Evolutionary conservation across 2,113 vertebrate genomes (phyloP), one percentile per base, ranked within the genome.

Genomic region (Sceloporus tristichus): DNA sequence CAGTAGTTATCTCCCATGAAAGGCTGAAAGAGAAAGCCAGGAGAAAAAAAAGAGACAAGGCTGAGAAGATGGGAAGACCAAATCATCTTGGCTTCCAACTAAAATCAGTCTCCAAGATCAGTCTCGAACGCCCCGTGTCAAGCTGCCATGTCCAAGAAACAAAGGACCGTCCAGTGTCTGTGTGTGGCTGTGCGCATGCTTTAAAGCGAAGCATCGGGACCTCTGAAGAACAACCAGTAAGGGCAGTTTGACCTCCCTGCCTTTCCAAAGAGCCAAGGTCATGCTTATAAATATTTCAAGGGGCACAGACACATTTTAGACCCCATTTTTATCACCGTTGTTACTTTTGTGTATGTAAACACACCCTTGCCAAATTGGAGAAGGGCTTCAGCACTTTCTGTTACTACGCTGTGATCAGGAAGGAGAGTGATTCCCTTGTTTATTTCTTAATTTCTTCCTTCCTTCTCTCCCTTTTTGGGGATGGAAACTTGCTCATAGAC

Each of bases 1-100:
- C 99, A 99, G 96, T 99, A 99, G 96, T 98, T 99, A 96, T 99
- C 99, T 94, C 98, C 98, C 96, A 98, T 98, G 95, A 99, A 99
- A 87, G 98, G 98, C 98, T 99, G 79, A 1, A 88, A 90, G 54
- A 87, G 82, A 21, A 79, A 53, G 14, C 3, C 8, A 11, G 2
- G 10, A 1, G 9, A 18, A 34, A 14, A 25, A 27, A 29, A 0
- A 0, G 27, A 25, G 48, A 29, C 6, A 29, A 80, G 7, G 18
- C 2, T 21, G 23, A 59, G 85, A 88, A 84, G 83, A 78, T 1
- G 8, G 62, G 0, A 21, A 87, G 86, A 29, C 0, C 29, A n/a
- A 59, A 21, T 56, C 13, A 79, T 40, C 11, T 25, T 27, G 9
- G 18, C n/a, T 29, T 16, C 38, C 5, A 65, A 8, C 8, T 0